A percentile compares a stretch with the other conserved stretches of the same genome.
These are phyloP conservation scores for Rhyacichthys aspro DNA, from an alignment of 2,797 vertebrate genomes.

Conservation along the genomic window DNA sequence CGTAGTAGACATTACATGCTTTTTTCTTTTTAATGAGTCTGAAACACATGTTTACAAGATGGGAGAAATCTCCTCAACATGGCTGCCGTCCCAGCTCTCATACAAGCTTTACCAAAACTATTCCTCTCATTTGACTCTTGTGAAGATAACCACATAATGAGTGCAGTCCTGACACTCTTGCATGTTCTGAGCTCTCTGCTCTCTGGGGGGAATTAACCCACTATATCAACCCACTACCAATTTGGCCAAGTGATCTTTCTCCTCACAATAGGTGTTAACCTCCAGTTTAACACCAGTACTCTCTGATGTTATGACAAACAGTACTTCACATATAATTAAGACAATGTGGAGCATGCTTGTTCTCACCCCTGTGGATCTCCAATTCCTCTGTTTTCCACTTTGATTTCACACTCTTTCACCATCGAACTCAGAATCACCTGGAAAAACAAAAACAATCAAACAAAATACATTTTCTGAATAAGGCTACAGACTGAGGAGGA, in stretches of 20 bases:
- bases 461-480: not conserved
- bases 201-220: conserved; percentile 23
- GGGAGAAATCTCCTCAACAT: conserved; percentile 40
- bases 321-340: not conserved
- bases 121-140: conserved; percentile 23
- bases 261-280: conserved; percentile 6
- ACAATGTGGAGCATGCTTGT: not conserved
- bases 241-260: conserved; percentile 19
- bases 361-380: conserved; percentile 96
- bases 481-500: conserved; percentile 11
- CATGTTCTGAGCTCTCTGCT: conserved; percentile 12
- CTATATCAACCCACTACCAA: conserved; percentile 10
- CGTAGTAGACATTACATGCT: conserved; percentile 6
- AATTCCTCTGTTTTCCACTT: conserved; percentile 96
- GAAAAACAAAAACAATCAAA: not conserved
- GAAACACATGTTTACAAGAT: conserved; percentile 60
- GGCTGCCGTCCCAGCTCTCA: conserved; percentile 36
- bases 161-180: conserved; percentile 39
- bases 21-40: conserved; percentile 34
- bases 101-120: conserved; percentile 37
- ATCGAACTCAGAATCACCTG: conserved; percentile 99
- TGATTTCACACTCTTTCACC: conserved; percentile 99
- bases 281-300: conserved; percentile 12
- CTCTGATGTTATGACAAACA: conserved; percentile 1
- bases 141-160: conserved; percentile 55